Evolutionary conservation across 2,113 vertebrate species (phyloP), one percentile per base, ranked within the genome.

Genomic region (Telmatochromis bifrenatus): DNA sequence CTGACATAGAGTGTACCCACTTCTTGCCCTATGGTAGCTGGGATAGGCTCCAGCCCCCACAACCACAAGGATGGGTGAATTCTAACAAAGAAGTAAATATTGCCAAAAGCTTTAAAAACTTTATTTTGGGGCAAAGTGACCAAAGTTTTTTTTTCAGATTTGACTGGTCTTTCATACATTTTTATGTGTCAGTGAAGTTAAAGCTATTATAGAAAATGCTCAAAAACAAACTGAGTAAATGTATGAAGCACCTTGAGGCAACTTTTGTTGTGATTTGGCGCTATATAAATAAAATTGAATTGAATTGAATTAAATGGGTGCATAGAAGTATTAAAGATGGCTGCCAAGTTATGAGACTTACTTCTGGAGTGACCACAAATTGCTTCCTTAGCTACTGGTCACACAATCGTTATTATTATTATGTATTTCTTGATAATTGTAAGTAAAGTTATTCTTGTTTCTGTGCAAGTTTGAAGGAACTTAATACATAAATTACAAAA

Each of bases 241-340:
- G 65, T 45, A 45, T 15, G 42, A 45, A 45, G 42, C 1, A 0
- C 42, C 42, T 45, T 7, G 42, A 45, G 13, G 42, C 2, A 0
- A 14, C 42, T 45, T 45, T 45, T 45, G 42, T 45, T 45, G 42
- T 45, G 42, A 45, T 45, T 45, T 45, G 42, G 42, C 0, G 42
- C 42, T 45, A 45, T 45, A 45, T 45, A 45, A 45, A 45, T 45
- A 45, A 45, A 45, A 45, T 45, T 45, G 6, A 45, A 45, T 13
- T 42, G 37, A 39, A 39, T 1, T 45, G 42, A 45, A 45, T 15
- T 47, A 47, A 47, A 73, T 17, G 65, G 33, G 13, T 26, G 5
- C 37, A 42, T 45, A 42, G 65, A 73, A 23, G 37, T 42, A 45
- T 73, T 73, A 73, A 73, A 45, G 62, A 68, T 23, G 62, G 62